Conservation (phyloP, 2,113 vertebrate genomes). For the Pygoscelis antarcticus region DNA sequence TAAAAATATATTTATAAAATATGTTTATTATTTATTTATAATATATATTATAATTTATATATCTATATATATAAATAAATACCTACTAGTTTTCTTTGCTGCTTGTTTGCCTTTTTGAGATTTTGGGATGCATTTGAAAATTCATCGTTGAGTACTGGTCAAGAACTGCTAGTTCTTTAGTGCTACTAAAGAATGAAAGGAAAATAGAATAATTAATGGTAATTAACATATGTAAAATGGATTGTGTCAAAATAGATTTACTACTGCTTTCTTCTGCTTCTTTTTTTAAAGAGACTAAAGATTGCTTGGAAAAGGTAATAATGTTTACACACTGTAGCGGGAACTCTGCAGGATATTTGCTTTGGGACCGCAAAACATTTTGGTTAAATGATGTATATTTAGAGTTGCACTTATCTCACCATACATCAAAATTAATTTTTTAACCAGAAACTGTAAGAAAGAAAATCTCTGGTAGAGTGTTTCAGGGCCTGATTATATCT, state of each 20-base stretch:
- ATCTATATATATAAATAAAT: neutral
- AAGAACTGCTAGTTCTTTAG: too few relatives aligned
- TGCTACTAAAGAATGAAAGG: neutral
- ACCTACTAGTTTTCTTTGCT: neutral
- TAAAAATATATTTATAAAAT: neutral
- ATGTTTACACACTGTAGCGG: neutral
- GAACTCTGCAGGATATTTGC: rapidly evolving
- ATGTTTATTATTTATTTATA: neutral
- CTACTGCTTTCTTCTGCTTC: neutral
- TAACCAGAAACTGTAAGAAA: neutral
- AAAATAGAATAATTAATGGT: neutral
- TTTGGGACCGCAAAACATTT: neutral
- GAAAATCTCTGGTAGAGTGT: neutral
- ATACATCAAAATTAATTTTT: neutral
- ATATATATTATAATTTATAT: neutral
- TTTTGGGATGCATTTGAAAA: neutral
- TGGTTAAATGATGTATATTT: neutral
- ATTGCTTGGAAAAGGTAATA: neutral
- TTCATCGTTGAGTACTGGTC: neutral
- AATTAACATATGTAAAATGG: neutral
- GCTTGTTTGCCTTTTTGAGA: neutral
- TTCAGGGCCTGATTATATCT: neutral
- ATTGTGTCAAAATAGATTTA: neutral
- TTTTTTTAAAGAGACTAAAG: neutral
- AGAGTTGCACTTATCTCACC: neutral